Evolutionary conservation across 2,888 invertebrate species (phyloP).

Genomic region (Scrobipalpa atriplicella): DNA sequence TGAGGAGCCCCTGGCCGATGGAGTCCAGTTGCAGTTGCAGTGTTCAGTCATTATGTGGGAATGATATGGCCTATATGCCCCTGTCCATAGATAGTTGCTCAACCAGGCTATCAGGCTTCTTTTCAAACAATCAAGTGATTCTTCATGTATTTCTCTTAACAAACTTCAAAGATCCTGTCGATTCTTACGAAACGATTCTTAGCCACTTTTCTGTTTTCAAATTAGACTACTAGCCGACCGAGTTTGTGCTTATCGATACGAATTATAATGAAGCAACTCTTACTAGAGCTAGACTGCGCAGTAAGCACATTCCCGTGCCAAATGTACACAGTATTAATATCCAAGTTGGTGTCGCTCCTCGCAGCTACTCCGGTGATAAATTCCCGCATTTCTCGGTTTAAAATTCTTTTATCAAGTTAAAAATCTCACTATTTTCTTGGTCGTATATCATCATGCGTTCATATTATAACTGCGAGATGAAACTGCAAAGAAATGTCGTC

Average conservation of each 20-base stretch:
- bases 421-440: slow-evolving; percentile 15
- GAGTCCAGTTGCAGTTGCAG: too few relatives aligned
- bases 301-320: background rate
- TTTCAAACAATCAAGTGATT: too few relatives aligned
- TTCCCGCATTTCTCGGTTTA: slow-evolving; percentile 9
- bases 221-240: too few relatives aligned
- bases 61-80: too few relatives aligned
- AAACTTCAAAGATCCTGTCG: too few relatives aligned
- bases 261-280: slow-evolving; percentile 1
- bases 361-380: slow-evolving; percentile 12
- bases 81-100: too few relatives aligned
- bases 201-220: too few relatives aligned
- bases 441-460: slow-evolving; percentile 17
- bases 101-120: too few relatives aligned
- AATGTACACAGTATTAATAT: slow-evolving; percentile 15
- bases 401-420: slow-evolving; percentile 24
- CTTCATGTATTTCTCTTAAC: too few relatives aligned
- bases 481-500: slow-evolving; percentile 17
- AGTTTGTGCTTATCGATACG: background rate
- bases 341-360: slow-evolving; percentile 2
- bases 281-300: background rate
- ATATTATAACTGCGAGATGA: slow-evolving; percentile 5
- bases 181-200: too few relatives aligned
- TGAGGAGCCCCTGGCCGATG: too few relatives aligned
- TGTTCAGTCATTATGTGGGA: too few relatives aligned